phyloP scores from a whole-genome alignment of 2,797 vertebrate species.

The Sphaeramia orbicularis region DNA sequence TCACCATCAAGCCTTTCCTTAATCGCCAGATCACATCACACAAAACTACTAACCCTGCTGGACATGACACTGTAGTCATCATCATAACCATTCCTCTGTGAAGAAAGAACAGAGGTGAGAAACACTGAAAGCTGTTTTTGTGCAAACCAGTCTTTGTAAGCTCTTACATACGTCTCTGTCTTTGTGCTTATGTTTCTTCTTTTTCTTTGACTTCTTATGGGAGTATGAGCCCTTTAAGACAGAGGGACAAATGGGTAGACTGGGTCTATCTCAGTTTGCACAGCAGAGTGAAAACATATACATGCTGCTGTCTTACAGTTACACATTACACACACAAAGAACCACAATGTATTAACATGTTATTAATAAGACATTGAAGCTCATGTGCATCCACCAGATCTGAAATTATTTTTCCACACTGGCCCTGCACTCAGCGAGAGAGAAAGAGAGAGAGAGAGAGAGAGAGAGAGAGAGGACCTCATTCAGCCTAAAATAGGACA shows the following conservation, averaged over 20 bases:
- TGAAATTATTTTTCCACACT: constrained; percentile 29
- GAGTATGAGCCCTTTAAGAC: constrained; percentile 63
- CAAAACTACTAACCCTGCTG: constrained; percentile 87
- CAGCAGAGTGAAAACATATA: background rate
- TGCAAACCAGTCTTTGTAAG: background rate
- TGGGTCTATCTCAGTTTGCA: background rate
- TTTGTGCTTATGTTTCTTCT: constrained; percentile 82
- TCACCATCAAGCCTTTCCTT: background rate
- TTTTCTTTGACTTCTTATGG: constrained; percentile 84
- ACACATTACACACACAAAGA: background rate
- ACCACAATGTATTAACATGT: background rate
- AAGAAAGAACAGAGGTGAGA: constrained; percentile 55
- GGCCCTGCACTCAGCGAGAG: background rate
- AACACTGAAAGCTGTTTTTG: background rate
- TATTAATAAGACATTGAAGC: background rate
- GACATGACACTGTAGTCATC: constrained; percentile 86
- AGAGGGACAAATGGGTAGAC: constrained; percentile 29
- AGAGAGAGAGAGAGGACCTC: constrained; percentile 2
- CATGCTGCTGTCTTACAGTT: constrained; percentile 13
- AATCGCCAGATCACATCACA: constrained; percentile 1
- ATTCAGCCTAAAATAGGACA: constrained; percentile 40
- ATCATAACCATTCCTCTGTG: constrained; percentile 89
- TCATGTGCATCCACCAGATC: background rate
- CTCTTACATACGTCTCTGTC: constrained; percentile 76
- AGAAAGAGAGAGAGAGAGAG: constrained; percentile 7